These are phyloP conservation scores for Hydractinia symbiolongicarpus DNA, from an alignment of 30 jellyfish, hydroid and myxozoan species.

Conservation along the genomic window DNA sequence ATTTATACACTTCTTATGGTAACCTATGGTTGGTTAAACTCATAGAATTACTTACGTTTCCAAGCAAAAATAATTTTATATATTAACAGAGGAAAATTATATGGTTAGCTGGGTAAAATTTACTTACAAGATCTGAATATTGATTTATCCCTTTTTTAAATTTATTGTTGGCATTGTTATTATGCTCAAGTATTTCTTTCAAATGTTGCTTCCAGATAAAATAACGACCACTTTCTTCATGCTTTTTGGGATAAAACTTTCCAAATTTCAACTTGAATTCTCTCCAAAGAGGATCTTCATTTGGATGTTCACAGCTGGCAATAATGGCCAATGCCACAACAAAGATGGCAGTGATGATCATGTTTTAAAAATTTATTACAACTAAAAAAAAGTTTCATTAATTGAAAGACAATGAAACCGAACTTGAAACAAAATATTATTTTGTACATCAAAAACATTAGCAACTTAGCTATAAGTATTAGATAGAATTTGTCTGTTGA, in stretches of 20 bases:
- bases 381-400: too few relatives aligned
- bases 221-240: slow-evolving; percentile 61
- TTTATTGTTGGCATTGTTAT: slow-evolving; percentile 42
- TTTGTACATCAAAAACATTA: too few relatives aligned
- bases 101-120: background rate
- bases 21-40: background rate
- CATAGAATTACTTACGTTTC: background rate
- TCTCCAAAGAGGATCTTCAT: slow-evolving; percentile 68
- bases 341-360: background rate
- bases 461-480: too few relatives aligned
- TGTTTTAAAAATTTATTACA: background rate
- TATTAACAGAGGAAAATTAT: background rate
- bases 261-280: slow-evolving; percentile 72
- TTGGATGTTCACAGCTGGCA: slow-evolving; percentile 32
- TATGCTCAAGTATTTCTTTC: slow-evolving; percentile 48
- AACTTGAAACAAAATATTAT: too few relatives aligned
- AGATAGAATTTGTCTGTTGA: too few relatives aligned
- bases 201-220: slow-evolving; percentile 67
- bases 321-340: background rate
- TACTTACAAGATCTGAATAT: slow-evolving; percentile 80
- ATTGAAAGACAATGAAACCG: too few relatives aligned
- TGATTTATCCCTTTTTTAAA: slow-evolving; percentile 72
- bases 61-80: too few relatives aligned
- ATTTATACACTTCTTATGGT: background rate
- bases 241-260: slow-evolving; percentile 50